Conservation (phyloP, 2,113 vertebrate species). For the Otocyon megalotis region DNA sequence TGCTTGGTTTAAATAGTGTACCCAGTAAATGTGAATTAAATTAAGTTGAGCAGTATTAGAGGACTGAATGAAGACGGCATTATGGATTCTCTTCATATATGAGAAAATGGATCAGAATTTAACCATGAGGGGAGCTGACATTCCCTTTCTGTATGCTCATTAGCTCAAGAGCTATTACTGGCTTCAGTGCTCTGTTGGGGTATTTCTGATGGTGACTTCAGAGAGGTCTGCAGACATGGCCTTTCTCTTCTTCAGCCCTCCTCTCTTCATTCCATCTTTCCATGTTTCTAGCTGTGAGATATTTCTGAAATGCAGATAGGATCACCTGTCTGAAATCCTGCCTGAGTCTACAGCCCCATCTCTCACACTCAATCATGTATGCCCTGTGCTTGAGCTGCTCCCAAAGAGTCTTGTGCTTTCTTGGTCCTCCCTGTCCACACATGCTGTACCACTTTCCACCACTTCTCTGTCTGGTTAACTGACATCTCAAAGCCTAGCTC, state of each 20-base stretch:
- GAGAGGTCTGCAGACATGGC: accelerated
- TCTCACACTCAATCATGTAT: neutral
- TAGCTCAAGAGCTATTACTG: neutral
- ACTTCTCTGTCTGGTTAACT: neutral
- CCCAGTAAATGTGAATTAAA: neutral
- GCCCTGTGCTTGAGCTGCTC: neutral
- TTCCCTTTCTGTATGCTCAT: neutral
- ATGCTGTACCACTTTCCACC: neutral
- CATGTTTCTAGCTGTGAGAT: neutral
- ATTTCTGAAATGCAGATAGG: neutral
- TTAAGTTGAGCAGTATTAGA: neutral
- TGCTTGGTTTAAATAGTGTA: neutral
- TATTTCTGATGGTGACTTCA: neutral
- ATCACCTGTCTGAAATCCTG: neutral
- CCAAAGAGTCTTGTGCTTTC: neutral
- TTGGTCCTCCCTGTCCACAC: neutral
- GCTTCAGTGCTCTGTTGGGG: neutral
- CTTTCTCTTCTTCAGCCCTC: neutral
- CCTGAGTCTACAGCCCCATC: neutral
- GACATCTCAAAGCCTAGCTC: neutral
- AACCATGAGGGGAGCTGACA: neutral
- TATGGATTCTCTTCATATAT: neutral
- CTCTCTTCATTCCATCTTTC: neutral
- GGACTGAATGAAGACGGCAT: neutral
- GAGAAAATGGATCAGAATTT: neutral